These are phyloP conservation scores for Thymelicus lineola DNA, from an alignment of 2,888 invertebrate genomes.

Conservation along the genomic window DNA sequence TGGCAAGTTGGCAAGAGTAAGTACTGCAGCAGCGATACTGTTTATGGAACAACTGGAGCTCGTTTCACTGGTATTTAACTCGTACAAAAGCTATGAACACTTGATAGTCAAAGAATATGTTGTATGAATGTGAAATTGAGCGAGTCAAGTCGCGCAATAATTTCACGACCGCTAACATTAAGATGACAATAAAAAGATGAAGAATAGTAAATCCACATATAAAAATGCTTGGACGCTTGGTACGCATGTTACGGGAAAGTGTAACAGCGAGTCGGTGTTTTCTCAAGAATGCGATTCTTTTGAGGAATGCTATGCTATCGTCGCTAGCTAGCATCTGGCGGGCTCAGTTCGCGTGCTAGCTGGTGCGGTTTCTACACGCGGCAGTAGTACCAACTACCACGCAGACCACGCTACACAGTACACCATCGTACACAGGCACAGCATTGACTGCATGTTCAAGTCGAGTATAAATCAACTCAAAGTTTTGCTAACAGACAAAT, in stretches of 20 bases:
- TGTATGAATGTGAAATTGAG: too few species aligned
- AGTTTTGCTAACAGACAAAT: too few species aligned
- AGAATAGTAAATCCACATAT: too few species aligned
- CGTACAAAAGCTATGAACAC: too few species aligned
- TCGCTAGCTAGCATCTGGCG: not conserved
- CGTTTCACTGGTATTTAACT: too few species aligned
- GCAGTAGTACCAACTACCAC: too few species aligned
- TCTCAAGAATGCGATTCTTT: slow-evolving; percentile 29
- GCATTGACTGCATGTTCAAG: not conserved
- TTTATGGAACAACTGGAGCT: not conserved
- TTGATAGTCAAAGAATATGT: too few species aligned
- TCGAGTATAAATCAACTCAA: too few species aligned
- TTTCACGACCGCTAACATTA: too few species aligned
- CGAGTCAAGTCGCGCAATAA: too few species aligned
- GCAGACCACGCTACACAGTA: not conserved
- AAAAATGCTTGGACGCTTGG: not conserved
- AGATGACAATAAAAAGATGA: too few species aligned
- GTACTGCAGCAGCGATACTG: not conserved
- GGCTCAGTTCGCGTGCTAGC: not conserved
- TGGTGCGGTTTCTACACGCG: not conserved
- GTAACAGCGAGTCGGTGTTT: slow-evolving; percentile 15
- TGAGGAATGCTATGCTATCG: slow-evolving; percentile 12
- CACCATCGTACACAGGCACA: not conserved
- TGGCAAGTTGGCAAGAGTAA: too few species aligned
- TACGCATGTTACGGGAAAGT: slow-evolving; percentile 28